These are phyloP conservation scores for Marmota flaviventris DNA, from an alignment of 2,113 vertebrate genomes.

Conservation along the genomic window DNA sequence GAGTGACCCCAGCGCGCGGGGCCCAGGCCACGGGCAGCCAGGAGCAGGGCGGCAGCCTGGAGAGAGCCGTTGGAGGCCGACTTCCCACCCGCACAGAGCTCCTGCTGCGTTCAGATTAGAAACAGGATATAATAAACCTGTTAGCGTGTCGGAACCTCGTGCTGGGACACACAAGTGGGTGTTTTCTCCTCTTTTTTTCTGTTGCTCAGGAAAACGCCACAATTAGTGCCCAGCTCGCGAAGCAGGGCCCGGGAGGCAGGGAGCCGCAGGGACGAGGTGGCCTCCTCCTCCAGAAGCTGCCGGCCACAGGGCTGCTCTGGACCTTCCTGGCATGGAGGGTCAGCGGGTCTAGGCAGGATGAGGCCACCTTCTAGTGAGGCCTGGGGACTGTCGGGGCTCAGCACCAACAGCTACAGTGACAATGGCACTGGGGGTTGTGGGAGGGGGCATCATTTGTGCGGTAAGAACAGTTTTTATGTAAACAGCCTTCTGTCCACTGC, in stretches of 20 bases:
- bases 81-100: conserved; percentile 60
- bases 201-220: conserved; percentile 52
- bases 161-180: conserved; percentile 68
- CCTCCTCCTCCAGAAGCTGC: not conserved
- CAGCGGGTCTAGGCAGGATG: fast-evolving
- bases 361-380: too few species aligned
- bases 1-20: not conserved
- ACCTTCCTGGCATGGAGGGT: not conserved
- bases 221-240: conserved; percentile 62
- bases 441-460: not conserved
- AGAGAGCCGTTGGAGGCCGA: conserved; percentile 20
- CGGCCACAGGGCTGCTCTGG: not conserved
- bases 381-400: fast-evolving
- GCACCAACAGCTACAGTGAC: not conserved
- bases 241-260: conserved; percentile 46
- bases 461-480: conserved; percentile 24
- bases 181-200: conserved; percentile 65
- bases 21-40: not conserved
- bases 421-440: not conserved
- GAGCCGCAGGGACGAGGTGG: not conserved
- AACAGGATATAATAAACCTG: conserved; percentile 77
- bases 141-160: conserved; percentile 75
- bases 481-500: not conserved
- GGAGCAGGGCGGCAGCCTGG: not conserved
- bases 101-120: conserved; percentile 75